phyloP scores from a whole-genome alignment of 2,113 vertebrate genomes.

The Tricholaema leucomelas region DNA sequence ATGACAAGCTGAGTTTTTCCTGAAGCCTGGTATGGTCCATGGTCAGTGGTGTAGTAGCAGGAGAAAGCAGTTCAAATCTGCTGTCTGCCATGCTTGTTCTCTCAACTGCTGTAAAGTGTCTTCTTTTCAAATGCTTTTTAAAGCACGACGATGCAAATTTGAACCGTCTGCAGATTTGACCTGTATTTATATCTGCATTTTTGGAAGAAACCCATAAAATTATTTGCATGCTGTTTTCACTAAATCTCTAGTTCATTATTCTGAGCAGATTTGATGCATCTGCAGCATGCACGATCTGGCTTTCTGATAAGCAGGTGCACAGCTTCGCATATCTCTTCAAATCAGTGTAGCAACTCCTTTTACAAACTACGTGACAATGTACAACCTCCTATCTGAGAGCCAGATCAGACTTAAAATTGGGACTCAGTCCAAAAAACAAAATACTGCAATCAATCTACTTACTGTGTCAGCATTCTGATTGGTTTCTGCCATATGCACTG shows the following conservation, averaged over 20 bases:
- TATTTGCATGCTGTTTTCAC: slow-evolving; percentile 11
- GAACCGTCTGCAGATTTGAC: neutral
- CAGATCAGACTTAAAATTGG: slow-evolving; percentile 41
- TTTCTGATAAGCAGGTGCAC: slow-evolving; percentile 40
- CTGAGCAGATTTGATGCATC: slow-evolving; percentile 17
- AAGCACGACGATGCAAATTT: neutral
- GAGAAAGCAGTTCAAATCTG: neutral
- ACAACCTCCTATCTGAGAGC: slow-evolving; percentile 37
- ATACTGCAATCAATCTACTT: slow-evolving; percentile 40
- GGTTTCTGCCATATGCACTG: neutral
- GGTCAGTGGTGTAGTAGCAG: neutral
- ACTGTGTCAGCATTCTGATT: slow-evolving; percentile 50
- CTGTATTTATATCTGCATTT: neutral
- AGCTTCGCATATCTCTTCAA: slow-evolving; percentile 30
- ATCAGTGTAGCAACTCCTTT: slow-evolving; percentile 51
- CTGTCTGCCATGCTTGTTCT: neutral
- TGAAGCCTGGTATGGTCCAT: neutral
- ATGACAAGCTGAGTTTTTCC: neutral
- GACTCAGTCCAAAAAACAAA: slow-evolving; percentile 21
- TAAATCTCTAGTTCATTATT: slow-evolving; percentile 11
- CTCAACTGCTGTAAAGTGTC: neutral
- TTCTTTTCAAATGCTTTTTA: neutral
- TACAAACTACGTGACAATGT: slow-evolving; percentile 24
- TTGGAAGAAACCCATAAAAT: neutral
- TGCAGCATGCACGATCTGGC: neutral